Percentiles rank a stretch among this genome's conserved stretches.
These are phyloP conservation scores for Augiades crinisus DNA, from an alignment of 2,888 invertebrate species.

Conservation along the genomic window DNA sequence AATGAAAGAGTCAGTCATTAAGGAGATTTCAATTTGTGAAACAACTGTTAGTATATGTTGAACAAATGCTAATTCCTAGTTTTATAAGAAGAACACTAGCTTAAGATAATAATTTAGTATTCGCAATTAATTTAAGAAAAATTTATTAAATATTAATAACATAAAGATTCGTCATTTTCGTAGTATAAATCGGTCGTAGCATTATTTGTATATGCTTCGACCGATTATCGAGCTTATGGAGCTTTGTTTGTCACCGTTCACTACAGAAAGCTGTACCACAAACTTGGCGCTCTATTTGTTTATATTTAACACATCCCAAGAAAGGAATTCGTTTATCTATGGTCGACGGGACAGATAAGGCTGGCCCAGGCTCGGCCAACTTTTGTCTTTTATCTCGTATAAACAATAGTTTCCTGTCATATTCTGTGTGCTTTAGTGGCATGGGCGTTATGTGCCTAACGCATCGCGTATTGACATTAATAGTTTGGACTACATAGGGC, in stretches of 20 bases:
- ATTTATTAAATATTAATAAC: too few species aligned
- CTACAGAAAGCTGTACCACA: conserved; percentile 18
- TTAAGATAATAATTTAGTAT: too few species aligned
- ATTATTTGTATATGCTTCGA: too few species aligned
- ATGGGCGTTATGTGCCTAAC: conserved; percentile 46
- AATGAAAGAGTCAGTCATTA: too few species aligned
- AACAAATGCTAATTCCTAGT: too few species aligned
- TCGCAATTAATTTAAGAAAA: too few species aligned
- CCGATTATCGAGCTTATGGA: too few species aligned
- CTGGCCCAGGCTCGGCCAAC: conserved; percentile 58
- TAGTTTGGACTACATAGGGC: conserved; percentile 28
- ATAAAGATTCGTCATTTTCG: too few species aligned
- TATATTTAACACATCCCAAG: conserved; percentile 69
- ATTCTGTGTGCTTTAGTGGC: conserved; percentile 39
- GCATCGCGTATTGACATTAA: conserved; percentile 40
- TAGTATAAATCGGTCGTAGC: too few species aligned
- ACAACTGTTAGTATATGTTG: too few species aligned
- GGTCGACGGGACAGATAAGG: conserved; percentile 60
- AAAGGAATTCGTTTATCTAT: conserved; percentile 73
- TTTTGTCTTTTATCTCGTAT: conserved; percentile 74
- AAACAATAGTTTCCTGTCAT: conserved; percentile 76
- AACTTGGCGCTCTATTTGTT: conserved; percentile 48
- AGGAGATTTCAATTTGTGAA: too few species aligned
- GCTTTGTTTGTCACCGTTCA: conserved; percentile 24
- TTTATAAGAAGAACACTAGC: too few species aligned